Percentiles rank a stretch among this genome's conserved stretches.
phyloP scores from a whole-genome alignment of 1,140 invertebrate species.

The Bombus fervidus region DNA sequence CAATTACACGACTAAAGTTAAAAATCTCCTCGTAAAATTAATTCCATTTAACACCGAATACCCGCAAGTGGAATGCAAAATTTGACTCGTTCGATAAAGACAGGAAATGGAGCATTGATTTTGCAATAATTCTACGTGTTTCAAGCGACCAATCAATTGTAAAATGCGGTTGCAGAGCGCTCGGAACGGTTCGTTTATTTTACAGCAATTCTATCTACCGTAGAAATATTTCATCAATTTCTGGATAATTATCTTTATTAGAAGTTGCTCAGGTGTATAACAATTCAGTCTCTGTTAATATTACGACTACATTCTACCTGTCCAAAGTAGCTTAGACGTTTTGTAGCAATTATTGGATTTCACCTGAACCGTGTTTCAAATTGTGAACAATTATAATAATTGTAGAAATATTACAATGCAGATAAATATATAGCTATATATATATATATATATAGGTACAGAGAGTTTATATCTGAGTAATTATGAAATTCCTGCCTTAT shows the following conservation, averaged over 20 bases:
- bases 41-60: neutral
- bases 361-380: no score
- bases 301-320: no score
- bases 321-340: no score
- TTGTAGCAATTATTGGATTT: no score
- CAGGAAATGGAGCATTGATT: neutral
- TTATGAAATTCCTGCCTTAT: no score
- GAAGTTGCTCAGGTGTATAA: neutral
- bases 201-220: neutral
- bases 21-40: neutral
- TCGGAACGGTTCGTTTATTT: neutral
- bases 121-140: neutral
- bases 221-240: neutral
- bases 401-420: no score
- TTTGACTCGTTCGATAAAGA: neutral
- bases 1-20: neutral
- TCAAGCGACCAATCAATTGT: conserved; percentile 1
- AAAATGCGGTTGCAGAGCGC: neutral
- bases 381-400: no score
- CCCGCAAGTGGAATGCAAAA: neutral
- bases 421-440: no score
- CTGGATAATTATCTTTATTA: neutral
- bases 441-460: no score
- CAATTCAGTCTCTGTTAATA: neutral
- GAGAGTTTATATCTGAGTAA: no score